Evolutionary conservation across 2,888 invertebrate genomes (phyloP).

Genomic region (Agrilus mali): DNA sequence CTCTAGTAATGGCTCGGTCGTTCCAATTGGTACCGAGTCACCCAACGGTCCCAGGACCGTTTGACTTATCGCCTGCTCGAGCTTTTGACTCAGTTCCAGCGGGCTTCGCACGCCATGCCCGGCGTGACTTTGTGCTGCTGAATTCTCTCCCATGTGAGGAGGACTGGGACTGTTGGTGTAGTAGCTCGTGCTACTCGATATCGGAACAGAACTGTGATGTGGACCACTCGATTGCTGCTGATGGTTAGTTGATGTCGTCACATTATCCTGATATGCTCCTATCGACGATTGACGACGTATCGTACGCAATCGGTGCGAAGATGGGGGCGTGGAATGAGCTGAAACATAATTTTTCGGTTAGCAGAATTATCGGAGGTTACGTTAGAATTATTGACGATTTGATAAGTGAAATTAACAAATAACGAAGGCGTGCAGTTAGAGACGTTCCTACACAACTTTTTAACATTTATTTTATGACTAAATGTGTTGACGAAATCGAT

Average conservation of each 20-base stretch:
- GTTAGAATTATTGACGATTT: no score
- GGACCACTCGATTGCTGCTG: conserved; percentile 12
- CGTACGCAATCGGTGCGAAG: conserved; percentile 43
- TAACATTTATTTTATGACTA: no score
- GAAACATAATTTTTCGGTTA: conserved; percentile 23
- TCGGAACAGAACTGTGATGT: conserved; percentile 23
- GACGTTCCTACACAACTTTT: no score
- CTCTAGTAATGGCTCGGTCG: conserved; percentile 3
- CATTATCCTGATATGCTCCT: conserved; percentile 45
- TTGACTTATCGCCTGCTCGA: conserved; percentile 9
- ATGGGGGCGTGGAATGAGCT: conserved; percentile 51
- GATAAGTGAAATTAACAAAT: no score
- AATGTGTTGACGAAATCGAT: no score
- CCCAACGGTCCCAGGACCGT: conserved; percentile 8
- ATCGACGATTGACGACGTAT: conserved; percentile 50
- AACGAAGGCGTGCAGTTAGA: no score
- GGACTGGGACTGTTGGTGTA: conserved; percentile 52
- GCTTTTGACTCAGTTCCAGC: conserved; percentile 12
- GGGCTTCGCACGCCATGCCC: conserved; percentile 17
- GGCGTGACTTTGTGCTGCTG: conserved; percentile 15
- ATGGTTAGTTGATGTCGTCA: conserved; percentile 21
- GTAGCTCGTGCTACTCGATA: conserved; percentile 39
- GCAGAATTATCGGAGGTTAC: no score
- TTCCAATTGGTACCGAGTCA: conserved; percentile 5
- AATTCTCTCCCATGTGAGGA: conserved; percentile 35